phyloP scores from a whole-genome alignment of 1,140 invertebrate species.

The Apis dorsata region DNA sequence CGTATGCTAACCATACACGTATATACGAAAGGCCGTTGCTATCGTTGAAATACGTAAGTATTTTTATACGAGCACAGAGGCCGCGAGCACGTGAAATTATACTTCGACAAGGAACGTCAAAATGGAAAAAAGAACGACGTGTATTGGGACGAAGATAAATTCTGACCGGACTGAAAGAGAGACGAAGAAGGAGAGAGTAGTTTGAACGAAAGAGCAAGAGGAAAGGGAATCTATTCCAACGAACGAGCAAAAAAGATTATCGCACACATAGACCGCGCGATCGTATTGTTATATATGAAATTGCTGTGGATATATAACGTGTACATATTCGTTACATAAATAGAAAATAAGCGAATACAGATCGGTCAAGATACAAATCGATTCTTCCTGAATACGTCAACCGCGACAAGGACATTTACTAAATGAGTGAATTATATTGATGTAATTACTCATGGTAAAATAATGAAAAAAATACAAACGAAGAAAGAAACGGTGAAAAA shows the following conservation, averaged over 20 bases:
- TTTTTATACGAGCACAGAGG: neutral
- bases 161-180: neutral
- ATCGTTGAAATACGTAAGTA: slow-evolving; percentile 17
- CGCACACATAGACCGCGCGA: neutral
- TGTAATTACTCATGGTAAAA: slow-evolving; percentile 69
- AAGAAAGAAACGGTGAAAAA: neutral
- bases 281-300: slow-evolving; percentile 35
- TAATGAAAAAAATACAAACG: slow-evolving; percentile 25
- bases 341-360: slow-evolving; percentile 36
- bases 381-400: slow-evolving; percentile 69
- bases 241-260: neutral
- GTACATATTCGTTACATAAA: neutral
- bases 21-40: slow-evolving; percentile 11
- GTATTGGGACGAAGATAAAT: slow-evolving; percentile 11
- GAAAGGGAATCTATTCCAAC: neutral
- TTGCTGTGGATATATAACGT: neutral
- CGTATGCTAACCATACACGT: slow-evolving; percentile 23
- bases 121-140: neutral
- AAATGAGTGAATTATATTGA: slow-evolving; percentile 72
- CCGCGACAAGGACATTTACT: slow-evolving; percentile 71
- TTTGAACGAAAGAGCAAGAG: neutral
- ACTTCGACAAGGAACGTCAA: neutral
- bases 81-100: neutral
- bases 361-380: slow-evolving; percentile 38
- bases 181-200: neutral